Base-by-base conservation (phyloP, 2,888 invertebrate genomes). In the Drosophila differens region DNA sequence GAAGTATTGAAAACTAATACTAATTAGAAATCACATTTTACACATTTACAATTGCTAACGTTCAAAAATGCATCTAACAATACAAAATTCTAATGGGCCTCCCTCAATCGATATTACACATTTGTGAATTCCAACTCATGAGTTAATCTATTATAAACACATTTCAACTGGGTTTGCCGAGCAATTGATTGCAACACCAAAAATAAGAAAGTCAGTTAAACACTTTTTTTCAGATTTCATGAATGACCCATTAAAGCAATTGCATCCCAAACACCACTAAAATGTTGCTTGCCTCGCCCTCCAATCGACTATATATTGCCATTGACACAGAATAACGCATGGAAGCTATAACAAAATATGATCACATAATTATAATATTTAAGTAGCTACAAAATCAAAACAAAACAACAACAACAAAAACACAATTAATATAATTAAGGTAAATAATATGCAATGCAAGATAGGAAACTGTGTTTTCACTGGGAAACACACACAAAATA, bases 281-380 rank as follows among this genome's bases (percentile, higher is more conserved):
- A 39, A 25, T 47, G n/a, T 25, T 53, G 74, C 52, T 52, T 33
- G 52, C 58, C 51, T n/a, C 35, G 28, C 16, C 9, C 30, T n/a
- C n/a, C 47, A 41, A 37, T 14, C 6, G 10, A 33, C 25, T 25
- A 70, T 19, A 61, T 33, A 1, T 44, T 51, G 25, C n/a, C 16
- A 37, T 32, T 32, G 30, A 16, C 60, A 30, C 69, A 64, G 88
- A 71, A 79, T 82, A 88, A 75, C 85, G 85, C 87, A 82, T 82
- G 82, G 19, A 77, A 71, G 57, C 49, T 60, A 81, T 77, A 84
- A 81, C 69, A 65, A 54, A 78, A 65, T 37, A 72, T 28, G 35
- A 72, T 64, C 62, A 78, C 65, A 28, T 63, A 65, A 79, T 73
- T 57, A 44, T 70, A 55, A 62, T 57, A 19, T 57, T 59, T 86